These are phyloP conservation scores for Hydroisotoma schaefferi DNA, from an alignment of 2,888 invertebrate genomes.

Conservation along the genomic window DNA sequence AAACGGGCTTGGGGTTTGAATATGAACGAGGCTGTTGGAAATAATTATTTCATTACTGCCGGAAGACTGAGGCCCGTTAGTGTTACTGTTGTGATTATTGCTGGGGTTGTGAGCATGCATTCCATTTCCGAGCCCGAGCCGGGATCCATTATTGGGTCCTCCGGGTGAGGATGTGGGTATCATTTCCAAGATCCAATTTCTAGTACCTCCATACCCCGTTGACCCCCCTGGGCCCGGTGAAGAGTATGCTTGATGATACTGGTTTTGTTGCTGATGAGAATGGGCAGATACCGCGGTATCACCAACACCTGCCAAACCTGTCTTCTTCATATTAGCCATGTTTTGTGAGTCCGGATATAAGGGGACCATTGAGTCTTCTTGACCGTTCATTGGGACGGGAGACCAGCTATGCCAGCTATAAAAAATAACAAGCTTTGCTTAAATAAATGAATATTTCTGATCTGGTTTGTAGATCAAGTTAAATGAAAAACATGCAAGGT, in stretches of 20 bases:
- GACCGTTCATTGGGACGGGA: conserved; percentile 51
- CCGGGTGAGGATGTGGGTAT: conserved; percentile 18
- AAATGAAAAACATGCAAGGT: background rate
- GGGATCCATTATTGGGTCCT: background rate
- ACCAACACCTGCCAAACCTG: conserved; percentile 41
- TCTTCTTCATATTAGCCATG: conserved; percentile 21
- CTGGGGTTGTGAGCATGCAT: conserved; percentile 4
- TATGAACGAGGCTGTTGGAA: conserved; percentile 25
- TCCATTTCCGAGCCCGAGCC: background rate
- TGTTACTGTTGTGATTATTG: conserved; percentile 20
- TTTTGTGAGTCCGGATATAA: conserved; percentile 36
- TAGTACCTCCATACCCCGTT: conserved; percentile 17
- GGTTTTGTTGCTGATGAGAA: conserved; percentile 11
- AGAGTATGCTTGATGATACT: conserved; percentile 12
- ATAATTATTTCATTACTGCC: conserved; percentile 12
- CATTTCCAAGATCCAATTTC: conserved; percentile 22
- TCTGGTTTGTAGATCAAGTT: background rate
- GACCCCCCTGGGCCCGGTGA: conserved; percentile 29
- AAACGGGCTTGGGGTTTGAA: conserved; percentile 47
- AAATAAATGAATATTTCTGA: background rate
- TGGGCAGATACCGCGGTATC: conserved; percentile 21
- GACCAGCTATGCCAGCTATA: conserved; percentile 48
- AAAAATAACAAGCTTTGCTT: background rate
- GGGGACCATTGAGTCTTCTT: conserved; percentile 48
- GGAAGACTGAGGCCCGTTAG: background rate